These are phyloP conservation scores for Patella ulyssiponensis DNA, from an alignment of 2,888 invertebrate species.

Conservation along the genomic window DNA sequence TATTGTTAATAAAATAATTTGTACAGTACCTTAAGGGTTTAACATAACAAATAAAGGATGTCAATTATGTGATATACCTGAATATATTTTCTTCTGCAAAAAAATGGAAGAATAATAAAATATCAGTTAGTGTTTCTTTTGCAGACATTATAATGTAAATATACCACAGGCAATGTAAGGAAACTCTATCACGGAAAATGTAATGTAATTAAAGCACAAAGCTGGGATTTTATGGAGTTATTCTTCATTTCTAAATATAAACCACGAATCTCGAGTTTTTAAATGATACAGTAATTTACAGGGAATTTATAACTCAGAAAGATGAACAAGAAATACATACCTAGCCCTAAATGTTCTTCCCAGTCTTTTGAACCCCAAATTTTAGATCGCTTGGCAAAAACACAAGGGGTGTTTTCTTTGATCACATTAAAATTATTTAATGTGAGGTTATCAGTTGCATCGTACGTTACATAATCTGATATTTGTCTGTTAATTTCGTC, in stretches of 20 bases:
- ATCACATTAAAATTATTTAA: slow-evolving; percentile 51
- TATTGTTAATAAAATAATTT: neutral
- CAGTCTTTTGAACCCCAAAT: slow-evolving; percentile 59
- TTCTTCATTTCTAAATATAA: no score
- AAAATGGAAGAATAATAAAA: slow-evolving; percentile 10
- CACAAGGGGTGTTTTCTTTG: slow-evolving; percentile 56
- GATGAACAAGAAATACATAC: slow-evolving; percentile 34
- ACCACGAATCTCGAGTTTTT: no score
- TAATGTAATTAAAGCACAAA: no score
- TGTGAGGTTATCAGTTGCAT: slow-evolving; percentile 39
- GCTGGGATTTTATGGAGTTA: no score
- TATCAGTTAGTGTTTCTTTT: no score
- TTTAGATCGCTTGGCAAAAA: slow-evolving; percentile 60
- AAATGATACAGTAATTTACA: no score
- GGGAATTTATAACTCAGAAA: neutral
- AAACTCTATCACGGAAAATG: no score
- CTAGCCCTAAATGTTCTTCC: slow-evolving; percentile 48
- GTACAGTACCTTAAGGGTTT: no score
- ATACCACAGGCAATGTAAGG: no score
- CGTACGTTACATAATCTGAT: slow-evolving; percentile 43
- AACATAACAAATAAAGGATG: neutral
- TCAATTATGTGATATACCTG: slow-evolving; percentile 34
- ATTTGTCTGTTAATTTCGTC: no score
- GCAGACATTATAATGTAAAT: no score
- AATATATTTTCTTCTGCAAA: slow-evolving; percentile 42